These are phyloP conservation scores for Hirudinaria manillensis DNA, from an alignment of 2,888 invertebrate genomes.

Conservation along the genomic window DNA sequence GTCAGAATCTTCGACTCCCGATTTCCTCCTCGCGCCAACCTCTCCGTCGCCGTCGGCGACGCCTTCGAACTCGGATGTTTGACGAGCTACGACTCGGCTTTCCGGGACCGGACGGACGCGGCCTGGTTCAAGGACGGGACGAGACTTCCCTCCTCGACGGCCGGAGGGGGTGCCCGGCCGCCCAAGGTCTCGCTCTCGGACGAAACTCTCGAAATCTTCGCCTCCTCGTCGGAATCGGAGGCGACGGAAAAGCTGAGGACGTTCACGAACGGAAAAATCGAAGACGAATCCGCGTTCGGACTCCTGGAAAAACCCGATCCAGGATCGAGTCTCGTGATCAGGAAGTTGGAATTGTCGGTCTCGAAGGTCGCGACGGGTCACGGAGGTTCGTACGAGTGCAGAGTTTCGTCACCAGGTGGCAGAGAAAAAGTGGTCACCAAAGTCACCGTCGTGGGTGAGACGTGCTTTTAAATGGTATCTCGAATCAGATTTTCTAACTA, in stretches of 20 bases:
- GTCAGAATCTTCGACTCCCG: neutral
- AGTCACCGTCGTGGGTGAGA: neutral
- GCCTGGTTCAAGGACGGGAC: neutral
- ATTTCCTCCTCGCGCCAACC: neutral
- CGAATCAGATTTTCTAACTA: neutral
- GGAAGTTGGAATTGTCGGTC: neutral
- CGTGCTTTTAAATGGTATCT: neutral
- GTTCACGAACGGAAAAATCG: neutral
- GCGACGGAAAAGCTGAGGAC: neutral
- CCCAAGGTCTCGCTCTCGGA: neutral
- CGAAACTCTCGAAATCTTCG: neutral
- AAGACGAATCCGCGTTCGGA: neutral
- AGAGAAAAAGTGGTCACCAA: neutral
- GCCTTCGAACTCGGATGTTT: neutral
- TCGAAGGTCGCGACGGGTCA: neutral
- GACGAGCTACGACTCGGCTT: neutral
- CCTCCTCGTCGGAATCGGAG: neutral
- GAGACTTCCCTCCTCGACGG: neutral
- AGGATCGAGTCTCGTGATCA: neutral
- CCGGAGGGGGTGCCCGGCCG: neutral
- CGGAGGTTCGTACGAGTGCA: slow-evolving; percentile 1
- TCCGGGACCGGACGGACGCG: neutral
- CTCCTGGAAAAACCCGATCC: neutral
- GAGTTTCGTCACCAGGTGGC: neutral
- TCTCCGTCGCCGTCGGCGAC: neutral